These are phyloP conservation scores for Neostethus bicornis DNA, from an alignment of 2,797 vertebrate species.

Conservation along the genomic window DNA sequence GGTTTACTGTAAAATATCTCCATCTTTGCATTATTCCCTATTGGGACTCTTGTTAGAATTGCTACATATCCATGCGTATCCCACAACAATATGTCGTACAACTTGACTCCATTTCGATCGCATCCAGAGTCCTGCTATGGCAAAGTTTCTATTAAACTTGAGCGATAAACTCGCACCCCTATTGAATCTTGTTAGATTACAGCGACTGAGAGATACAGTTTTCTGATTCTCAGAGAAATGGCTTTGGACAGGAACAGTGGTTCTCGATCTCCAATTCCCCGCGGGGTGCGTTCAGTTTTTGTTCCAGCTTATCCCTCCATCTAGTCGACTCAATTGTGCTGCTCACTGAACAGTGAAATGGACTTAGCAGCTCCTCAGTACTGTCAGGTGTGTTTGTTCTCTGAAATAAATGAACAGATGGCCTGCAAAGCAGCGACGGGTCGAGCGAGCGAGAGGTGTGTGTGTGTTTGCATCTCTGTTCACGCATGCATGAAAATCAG, in stretches of 20 bases:
- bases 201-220: slow-evolving; percentile 61
- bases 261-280: slow-evolving; percentile 71
- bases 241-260: slow-evolving; percentile 73
- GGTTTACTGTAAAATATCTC: slow-evolving; percentile 7
- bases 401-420: slow-evolving; percentile 80
- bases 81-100: slow-evolving; percentile 7
- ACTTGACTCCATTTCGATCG: slow-evolving; percentile 26
- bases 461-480: slow-evolving; percentile 27
- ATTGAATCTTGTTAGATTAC: slow-evolving; percentile 64
- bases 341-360: slow-evolving; percentile 81
- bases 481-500: slow-evolving; percentile 23
- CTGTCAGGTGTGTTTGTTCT: slow-evolving; percentile 80
- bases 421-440: slow-evolving; percentile 62
- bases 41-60: slow-evolving; percentile 1
- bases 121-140: slow-evolving; percentile 28
- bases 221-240: slow-evolving; percentile 74
- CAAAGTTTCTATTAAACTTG: slow-evolving; percentile 50
- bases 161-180: slow-evolving; percentile 30
- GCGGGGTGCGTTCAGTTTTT: slow-evolving; percentile 72
- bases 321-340: slow-evolving; percentile 78
- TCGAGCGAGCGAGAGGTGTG: slow-evolving; percentile 44
- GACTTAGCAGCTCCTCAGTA: slow-evolving; percentile 77
- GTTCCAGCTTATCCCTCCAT: slow-evolving; percentile 79
- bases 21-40: slow-evolving; percentile 5
- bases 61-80: neutral